Percentiles rank a stretch among this genome's conserved stretches.
phyloP scores from a whole-genome alignment of 92 coral and sea anemone genomes.

The Porites lobata region DNA sequence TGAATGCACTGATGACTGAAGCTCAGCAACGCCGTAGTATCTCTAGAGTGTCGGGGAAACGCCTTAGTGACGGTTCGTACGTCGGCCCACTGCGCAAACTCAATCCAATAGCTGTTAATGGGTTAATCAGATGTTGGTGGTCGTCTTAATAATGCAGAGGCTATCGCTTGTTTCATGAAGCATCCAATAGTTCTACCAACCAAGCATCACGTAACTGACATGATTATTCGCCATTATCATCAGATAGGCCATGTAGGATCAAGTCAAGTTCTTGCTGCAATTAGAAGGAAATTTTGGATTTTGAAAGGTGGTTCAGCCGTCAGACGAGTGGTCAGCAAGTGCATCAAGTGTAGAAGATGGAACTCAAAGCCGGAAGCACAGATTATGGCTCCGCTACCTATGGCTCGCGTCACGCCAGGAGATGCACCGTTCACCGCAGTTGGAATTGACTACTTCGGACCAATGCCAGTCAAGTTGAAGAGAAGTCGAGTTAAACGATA shows the following conservation, averaged over 20 bases:
- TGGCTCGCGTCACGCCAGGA: not conserved
- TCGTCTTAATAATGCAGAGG: too few relatives aligned
- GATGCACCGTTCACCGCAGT: constrained; percentile 14
- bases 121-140: too few relatives aligned
- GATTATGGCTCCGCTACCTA: constrained; percentile 20
- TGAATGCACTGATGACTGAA: too few relatives aligned
- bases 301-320: constrained; percentile 12
- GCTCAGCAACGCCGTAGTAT: too few relatives aligned
- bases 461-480: not conserved
- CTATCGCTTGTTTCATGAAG: not conserved
- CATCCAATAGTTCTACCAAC: constrained; percentile 9
- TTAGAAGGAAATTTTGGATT: constrained; percentile 19
- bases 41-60: too few relatives aligned
- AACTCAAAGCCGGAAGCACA: constrained; percentile 1
- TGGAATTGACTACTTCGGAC: constrained; percentile 19
- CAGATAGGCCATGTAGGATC: constrained; percentile 16
- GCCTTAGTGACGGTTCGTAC: too few relatives aligned
- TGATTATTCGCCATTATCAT: not conserved
- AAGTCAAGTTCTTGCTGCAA: constrained; percentile 20
- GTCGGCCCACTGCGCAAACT: too few relatives aligned
- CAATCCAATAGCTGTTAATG: too few relatives aligned
- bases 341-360: constrained; percentile 10
- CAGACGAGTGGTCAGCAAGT: not conserved
- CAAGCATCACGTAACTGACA: constrained; percentile 24
- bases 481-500: constrained; percentile 21